These are phyloP conservation scores for Leptodirus hochenwartii DNA, from an alignment of 2,888 invertebrate genomes.

Conservation along the genomic window DNA sequence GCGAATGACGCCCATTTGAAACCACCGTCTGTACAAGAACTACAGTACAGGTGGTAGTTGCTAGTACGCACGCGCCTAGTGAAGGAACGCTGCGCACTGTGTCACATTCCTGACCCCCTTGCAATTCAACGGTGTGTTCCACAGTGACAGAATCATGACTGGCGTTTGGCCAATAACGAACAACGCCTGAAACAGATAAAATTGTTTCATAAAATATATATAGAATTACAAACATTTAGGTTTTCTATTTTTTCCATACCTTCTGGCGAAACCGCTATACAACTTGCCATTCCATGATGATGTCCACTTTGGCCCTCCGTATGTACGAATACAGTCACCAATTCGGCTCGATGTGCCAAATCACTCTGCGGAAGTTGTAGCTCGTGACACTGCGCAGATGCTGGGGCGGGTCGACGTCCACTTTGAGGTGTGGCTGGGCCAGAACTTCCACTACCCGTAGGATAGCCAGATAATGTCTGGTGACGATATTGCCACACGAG, in stretches of 20 bases:
- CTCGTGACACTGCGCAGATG: conserved; percentile 56
- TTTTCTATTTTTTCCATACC: conserved; percentile 27
- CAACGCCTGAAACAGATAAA: conserved; percentile 56
- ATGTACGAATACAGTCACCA: conserved; percentile 53
- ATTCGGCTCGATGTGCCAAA: conserved; percentile 73
- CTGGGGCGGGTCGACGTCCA: conserved; percentile 26
- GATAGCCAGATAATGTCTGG: too few relatives aligned
- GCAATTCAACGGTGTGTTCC: conserved; percentile 71
- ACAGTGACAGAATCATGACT: conserved; percentile 73
- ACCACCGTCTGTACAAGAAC: conserved; percentile 39
- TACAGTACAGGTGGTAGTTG: conserved; percentile 82
- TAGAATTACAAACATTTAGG: conserved; percentile 1
- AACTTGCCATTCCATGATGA: conserved; percentile 55
- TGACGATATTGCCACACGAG: conserved; percentile 69
- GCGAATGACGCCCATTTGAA: conserved; percentile 45
- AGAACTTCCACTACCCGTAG: conserved; percentile 5
- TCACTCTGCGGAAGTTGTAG: conserved; percentile 81
- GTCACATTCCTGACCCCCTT: conserved; percentile 77
- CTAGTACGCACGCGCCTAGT: conserved; percentile 64
- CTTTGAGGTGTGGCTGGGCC: conserved; percentile 20
- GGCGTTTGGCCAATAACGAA: conserved; percentile 81
- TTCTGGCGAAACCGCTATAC: conserved; percentile 85
- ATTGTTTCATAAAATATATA: neutral
- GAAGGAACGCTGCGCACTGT: conserved; percentile 47
- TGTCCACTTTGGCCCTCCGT: too few relatives aligned